Conservation (phyloP, 1,140 invertebrate genomes). For the Drosophila sulfurigaster region DNA sequence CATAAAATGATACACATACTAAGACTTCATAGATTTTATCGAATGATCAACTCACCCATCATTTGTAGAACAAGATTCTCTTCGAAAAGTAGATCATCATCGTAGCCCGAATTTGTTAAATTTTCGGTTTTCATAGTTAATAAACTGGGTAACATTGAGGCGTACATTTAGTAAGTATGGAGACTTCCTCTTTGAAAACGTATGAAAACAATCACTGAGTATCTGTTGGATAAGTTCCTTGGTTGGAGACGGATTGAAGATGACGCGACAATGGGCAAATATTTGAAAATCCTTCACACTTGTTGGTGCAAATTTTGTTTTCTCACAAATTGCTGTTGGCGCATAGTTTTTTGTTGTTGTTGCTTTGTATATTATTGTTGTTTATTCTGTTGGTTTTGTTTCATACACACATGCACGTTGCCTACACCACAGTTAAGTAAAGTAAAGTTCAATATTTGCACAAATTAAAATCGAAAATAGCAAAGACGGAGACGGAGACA, state of each 20-base stretch:
- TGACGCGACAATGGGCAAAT: slow-evolving; percentile 52
- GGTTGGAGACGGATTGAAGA: not conserved
- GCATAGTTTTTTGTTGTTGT: slow-evolving; percentile 52
- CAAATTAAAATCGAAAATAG: slow-evolving; percentile 79
- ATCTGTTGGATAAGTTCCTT: slow-evolving; percentile 18
- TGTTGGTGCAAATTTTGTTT: slow-evolving; percentile 57
- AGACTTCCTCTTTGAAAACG: slow-evolving; percentile 20
- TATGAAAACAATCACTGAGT: slow-evolving; percentile 10
- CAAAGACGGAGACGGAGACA: slow-evolving; percentile 41
- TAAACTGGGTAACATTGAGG: slow-evolving; percentile 78
- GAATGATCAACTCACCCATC: slow-evolving; percentile 72
- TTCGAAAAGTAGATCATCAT: slow-evolving; percentile 75
- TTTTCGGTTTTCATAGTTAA: slow-evolving; percentile 83
- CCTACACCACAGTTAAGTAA: slow-evolving; percentile 67
- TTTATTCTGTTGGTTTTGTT: slow-evolving; percentile 21
- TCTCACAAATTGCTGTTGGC: slow-evolving; percentile 56
- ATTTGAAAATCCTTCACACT: slow-evolving; percentile 76
- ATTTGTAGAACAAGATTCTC: slow-evolving; percentile 77
- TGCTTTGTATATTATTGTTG: slow-evolving; percentile 20
- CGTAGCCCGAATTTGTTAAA: slow-evolving; percentile 74
- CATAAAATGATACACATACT: not conserved
- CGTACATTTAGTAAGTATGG: slow-evolving; percentile 52
- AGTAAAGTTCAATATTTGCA: slow-evolving; percentile 78
- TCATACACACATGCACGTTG: slow-evolving; percentile 22
- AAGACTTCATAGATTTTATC: not conserved